phyloP scores from a whole-genome alignment of 2,888 invertebrate species.

The Dendrolimus pini region DNA sequence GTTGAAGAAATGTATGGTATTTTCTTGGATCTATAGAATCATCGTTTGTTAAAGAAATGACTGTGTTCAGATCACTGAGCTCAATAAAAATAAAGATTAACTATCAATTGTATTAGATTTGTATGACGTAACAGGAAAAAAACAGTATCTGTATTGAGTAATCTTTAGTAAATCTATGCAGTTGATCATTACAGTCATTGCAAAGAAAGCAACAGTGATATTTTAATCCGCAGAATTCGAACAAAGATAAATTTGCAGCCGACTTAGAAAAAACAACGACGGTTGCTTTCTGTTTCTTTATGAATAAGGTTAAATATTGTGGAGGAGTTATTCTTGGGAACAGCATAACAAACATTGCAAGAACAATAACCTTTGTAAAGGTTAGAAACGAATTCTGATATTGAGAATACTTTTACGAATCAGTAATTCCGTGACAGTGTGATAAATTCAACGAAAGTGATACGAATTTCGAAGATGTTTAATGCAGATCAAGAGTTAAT shows the following conservation, averaged over 20 bases:
- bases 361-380: constrained; percentile 41
- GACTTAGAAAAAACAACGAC: no score
- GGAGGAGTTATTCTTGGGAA: background rate
- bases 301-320: background rate
- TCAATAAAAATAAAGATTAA: no score
- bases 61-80: no score
- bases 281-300: no score
- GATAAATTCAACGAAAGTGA: background rate
- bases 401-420: constrained; percentile 16
- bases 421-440: background rate
- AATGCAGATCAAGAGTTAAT: background rate
- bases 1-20: no score
- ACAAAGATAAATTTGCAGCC: background rate
- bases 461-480: background rate
- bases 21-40: no score
- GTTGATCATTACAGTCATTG: background rate
- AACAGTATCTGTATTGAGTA: background rate
- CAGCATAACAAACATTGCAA: constrained; percentile 21
- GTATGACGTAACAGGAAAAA: background rate
- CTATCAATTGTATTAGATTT: no score
- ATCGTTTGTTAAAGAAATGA: no score
- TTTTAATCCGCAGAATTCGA: background rate
- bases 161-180: background rate
- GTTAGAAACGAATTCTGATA: constrained; percentile 28
- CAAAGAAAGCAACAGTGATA: background rate